Evolutionary conservation across 1,140 invertebrate genomes (phyloP).

Genomic region (Aradophagus sp.): DNA sequence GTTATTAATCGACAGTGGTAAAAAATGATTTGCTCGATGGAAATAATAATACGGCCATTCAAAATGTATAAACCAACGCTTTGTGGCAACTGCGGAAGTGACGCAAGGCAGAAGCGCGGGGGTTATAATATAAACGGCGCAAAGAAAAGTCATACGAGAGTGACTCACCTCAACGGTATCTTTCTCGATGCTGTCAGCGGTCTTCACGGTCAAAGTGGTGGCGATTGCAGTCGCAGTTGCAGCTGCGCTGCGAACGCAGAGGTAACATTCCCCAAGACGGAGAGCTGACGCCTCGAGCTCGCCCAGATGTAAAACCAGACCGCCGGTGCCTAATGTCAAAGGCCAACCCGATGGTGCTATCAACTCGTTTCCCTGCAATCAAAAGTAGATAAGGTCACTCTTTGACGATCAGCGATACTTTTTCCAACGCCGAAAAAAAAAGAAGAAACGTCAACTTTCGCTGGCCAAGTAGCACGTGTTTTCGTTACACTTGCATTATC

Average conservation of each 20-base stretch:
- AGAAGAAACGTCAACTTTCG: too few relatives aligned
- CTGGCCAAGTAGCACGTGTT: too few relatives aligned
- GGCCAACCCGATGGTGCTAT: slow-evolving; percentile 74
- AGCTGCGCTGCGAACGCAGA: slow-evolving; percentile 72
- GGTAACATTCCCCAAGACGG: slow-evolving; percentile 75
- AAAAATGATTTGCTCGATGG: too few relatives aligned
- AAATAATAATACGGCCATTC: too few relatives aligned
- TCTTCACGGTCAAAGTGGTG: slow-evolving; percentile 52
- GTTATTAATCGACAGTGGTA: too few relatives aligned
- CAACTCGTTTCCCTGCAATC: slow-evolving; percentile 72
- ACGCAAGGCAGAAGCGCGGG: slow-evolving; percentile 25
- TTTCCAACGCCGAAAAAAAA: too few relatives aligned
- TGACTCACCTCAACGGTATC: slow-evolving; percentile 73
- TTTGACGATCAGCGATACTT: not conserved
- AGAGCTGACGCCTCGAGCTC: slow-evolving; percentile 73
- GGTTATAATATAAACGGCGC: slow-evolving; percentile 35
- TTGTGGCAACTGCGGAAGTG: slow-evolving; percentile 42
- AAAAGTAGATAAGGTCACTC: slow-evolving; percentile 1
- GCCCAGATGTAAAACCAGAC: slow-evolving; percentile 72
- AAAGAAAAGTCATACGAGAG: slow-evolving; percentile 33
- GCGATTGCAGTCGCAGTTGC: slow-evolving; percentile 64
- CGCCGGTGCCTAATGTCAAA: slow-evolving; percentile 69
- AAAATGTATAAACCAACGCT: slow-evolving; percentile 39
- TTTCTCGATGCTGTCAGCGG: slow-evolving; percentile 64
- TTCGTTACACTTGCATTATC: too few relatives aligned